A percentile compares a stretch with the other conserved stretches of the same genome.
These are phyloP conservation scores for Eupeodes luniger DNA, from an alignment of 2,888 invertebrate genomes.

Conservation along the genomic window DNA sequence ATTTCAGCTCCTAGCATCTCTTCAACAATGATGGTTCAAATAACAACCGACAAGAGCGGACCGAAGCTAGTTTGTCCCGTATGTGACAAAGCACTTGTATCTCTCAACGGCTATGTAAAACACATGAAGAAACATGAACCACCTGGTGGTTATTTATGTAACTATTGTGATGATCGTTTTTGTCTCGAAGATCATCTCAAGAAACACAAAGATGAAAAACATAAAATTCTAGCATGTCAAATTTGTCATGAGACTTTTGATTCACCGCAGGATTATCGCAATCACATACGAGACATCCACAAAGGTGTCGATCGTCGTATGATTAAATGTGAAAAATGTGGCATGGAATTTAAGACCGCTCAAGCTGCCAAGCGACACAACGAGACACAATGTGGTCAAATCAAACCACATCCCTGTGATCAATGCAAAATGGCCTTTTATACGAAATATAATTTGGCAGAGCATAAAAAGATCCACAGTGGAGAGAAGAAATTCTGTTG, in stretches of 20 bases:
- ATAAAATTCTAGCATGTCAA: slow-evolving; percentile 81
- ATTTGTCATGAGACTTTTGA: slow-evolving; percentile 81
- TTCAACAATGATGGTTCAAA: slow-evolving; percentile 80
- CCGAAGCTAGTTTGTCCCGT: slow-evolving; percentile 82
- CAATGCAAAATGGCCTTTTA: slow-evolving; percentile 81
- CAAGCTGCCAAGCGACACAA: slow-evolving; percentile 82
- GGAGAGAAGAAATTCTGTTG: slow-evolving; percentile 81
- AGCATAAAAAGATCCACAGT: slow-evolving; percentile 80
- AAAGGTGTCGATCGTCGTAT: slow-evolving; percentile 82
- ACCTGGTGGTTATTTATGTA: slow-evolving; percentile 83
- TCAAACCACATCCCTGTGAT: slow-evolving; percentile 83
- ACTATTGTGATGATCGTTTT: slow-evolving; percentile 81
- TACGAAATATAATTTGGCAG: slow-evolving; percentile 80
- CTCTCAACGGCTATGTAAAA: slow-evolving; percentile 82
- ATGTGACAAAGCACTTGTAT: slow-evolving; percentile 81
- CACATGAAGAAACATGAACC: slow-evolving; percentile 83
- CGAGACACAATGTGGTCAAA: slow-evolving; percentile 84
- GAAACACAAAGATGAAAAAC: slow-evolving; percentile 80
- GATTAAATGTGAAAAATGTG: slow-evolving; percentile 84
- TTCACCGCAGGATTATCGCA: slow-evolving; percentile 81
- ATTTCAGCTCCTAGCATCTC: not conserved
- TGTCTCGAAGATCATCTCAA: slow-evolving; percentile 81
- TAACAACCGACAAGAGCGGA: slow-evolving; percentile 81
- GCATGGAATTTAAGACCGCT: slow-evolving; percentile 83
- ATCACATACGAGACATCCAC: slow-evolving; percentile 83